These are phyloP conservation scores for Zaprionus ornatus DNA, from an alignment of 1,140 invertebrate genomes.

Conservation along the genomic window DNA sequence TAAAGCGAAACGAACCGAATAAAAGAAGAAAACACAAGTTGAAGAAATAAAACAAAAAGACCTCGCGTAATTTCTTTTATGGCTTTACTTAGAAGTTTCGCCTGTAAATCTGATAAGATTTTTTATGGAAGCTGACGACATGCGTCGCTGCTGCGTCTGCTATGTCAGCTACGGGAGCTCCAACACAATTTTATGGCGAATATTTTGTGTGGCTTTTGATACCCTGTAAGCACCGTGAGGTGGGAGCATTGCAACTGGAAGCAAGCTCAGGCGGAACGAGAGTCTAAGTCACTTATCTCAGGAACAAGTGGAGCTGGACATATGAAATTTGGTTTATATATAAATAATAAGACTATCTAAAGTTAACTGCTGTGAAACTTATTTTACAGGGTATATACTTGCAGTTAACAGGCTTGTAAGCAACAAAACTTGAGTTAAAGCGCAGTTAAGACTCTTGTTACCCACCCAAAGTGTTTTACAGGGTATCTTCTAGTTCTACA, in stretches of 20 bases:
- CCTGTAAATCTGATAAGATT: constrained; percentile 72
- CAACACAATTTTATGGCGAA: constrained; percentile 82
- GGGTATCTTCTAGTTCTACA: background rate
- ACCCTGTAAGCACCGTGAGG: constrained; percentile 4
- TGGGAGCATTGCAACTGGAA: background rate
- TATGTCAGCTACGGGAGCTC: constrained; percentile 25
- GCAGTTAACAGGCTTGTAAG: background rate
- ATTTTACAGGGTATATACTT: background rate
- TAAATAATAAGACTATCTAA: background rate
- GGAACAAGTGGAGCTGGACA: background rate
- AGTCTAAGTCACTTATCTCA: background rate
- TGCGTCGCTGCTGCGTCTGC: constrained; percentile 35
- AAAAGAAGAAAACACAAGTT: constrained; percentile 40
- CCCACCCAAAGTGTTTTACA: background rate
- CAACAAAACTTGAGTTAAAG: background rate
- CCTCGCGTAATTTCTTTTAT: constrained; percentile 62
- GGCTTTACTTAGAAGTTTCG: constrained; percentile 71
- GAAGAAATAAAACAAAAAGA: constrained; percentile 40
- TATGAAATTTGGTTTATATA: background rate
- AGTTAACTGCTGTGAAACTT: background rate
- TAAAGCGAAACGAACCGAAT: constrained; percentile 52
- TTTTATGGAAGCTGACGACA: constrained; percentile 79
- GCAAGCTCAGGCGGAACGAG: background rate
- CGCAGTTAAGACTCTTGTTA: background rate
- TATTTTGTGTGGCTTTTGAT: constrained; percentile 64